Conservation (phyloP, 1,140 invertebrate genomes). For the Heliconius melpomene region DNA sequence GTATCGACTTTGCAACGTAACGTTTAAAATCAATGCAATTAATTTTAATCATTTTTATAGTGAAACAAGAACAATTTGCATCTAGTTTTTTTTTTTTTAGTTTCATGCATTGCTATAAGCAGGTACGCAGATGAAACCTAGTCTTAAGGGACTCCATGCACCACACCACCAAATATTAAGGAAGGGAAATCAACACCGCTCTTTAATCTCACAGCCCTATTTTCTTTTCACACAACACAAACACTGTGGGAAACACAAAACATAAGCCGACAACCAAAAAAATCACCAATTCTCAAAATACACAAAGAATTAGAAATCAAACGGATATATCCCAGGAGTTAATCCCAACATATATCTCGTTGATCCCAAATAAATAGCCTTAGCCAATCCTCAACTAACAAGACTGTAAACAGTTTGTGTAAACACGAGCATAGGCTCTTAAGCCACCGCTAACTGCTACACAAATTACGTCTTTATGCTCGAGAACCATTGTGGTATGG, state of each 20-base stretch:
- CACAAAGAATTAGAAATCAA: slow-evolving; percentile 28
- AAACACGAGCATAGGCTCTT: slow-evolving; percentile 59
- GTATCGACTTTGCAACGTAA: neutral
- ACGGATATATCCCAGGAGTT: slow-evolving; percentile 29
- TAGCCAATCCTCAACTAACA: slow-evolving; percentile 57
- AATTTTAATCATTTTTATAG: slow-evolving; percentile 25
- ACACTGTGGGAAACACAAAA: too few relatives aligned
- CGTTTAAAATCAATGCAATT: slow-evolving; percentile 33
- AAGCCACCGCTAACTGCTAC: slow-evolving; percentile 59
- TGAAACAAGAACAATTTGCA: neutral
- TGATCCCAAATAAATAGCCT: slow-evolving; percentile 50
- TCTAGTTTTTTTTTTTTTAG: too few relatives aligned
- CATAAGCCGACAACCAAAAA: neutral
- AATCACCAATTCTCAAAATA: slow-evolving; percentile 18
- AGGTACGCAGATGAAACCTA: too few relatives aligned
- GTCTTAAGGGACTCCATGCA: too few relatives aligned
- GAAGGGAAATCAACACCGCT: too few relatives aligned
- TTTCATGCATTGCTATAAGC: too few relatives aligned
- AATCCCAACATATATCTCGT: slow-evolving; percentile 50
- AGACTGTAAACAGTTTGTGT: slow-evolving; percentile 56
- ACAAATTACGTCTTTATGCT: slow-evolving; percentile 63
- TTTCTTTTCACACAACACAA: too few relatives aligned
- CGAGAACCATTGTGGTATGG: neutral
- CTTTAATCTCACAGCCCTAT: too few relatives aligned
- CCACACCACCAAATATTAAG: too few relatives aligned